A percentile compares a stretch with the other conserved stretches of the same genome.
Conservation (phyloP, 2,888 invertebrate species). For the Isoperla grammatica region DNA sequence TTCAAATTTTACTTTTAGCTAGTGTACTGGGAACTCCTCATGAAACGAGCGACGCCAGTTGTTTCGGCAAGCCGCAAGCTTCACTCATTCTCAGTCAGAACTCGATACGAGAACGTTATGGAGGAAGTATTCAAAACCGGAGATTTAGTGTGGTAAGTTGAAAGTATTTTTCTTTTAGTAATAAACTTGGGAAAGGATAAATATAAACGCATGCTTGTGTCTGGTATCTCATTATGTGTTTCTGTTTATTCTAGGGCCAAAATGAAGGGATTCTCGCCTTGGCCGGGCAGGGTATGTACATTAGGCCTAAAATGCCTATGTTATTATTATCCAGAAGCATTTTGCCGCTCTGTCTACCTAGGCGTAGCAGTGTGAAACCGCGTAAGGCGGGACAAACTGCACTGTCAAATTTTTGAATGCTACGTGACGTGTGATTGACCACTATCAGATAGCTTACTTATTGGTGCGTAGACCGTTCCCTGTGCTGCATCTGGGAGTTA, state of each 20-base stretch:
- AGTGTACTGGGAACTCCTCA: too few relatives aligned
- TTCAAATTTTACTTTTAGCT: too few relatives aligned
- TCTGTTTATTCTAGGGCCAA: conserved; percentile 76
- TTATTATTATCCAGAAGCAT: not conserved
- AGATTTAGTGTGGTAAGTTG: conserved; percentile 63
- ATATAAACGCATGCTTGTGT: not conserved
- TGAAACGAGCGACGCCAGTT: too few relatives aligned
- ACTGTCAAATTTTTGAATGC: too few relatives aligned
- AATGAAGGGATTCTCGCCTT: conserved; percentile 95
- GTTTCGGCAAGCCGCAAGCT: too few relatives aligned
- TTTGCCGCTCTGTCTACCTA: not conserved
- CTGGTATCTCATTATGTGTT: conserved; percentile 11
- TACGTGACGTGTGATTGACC: too few relatives aligned
- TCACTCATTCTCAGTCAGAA: too few relatives aligned
- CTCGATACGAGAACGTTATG: conserved; percentile 40
- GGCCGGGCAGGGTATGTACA: conserved; percentile 91
- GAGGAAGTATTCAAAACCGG: conserved; percentile 57
- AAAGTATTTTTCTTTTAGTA: conserved; percentile 5
- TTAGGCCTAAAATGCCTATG: not conserved
- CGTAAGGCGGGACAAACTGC: too few relatives aligned
- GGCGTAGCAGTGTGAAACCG: not conserved
- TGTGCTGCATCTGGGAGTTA: too few relatives aligned
- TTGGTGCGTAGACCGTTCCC: too few relatives aligned
- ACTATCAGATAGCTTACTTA: too few relatives aligned
- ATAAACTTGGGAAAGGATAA: not conserved